phyloP scores from a whole-genome alignment of 2,113 vertebrate species.

The Oreochromis niloticus region DNA sequence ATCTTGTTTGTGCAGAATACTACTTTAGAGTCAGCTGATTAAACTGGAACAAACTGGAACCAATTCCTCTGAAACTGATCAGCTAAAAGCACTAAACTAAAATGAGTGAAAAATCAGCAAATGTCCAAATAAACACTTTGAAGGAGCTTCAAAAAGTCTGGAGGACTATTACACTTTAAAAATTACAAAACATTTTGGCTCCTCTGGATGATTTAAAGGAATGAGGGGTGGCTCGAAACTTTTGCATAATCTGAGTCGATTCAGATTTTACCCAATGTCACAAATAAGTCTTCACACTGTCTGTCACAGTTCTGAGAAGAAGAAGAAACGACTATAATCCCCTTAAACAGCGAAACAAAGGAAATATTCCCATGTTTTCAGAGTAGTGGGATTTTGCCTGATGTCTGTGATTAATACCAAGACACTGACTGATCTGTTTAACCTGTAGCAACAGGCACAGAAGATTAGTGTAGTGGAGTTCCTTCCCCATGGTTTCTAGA shows the following conservation, averaged over 20 bases:
- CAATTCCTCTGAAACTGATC: neutral
- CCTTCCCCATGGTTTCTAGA: neutral
- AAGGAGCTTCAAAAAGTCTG: neutral
- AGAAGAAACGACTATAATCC: neutral
- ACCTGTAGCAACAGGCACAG: neutral
- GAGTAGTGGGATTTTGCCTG: neutral
- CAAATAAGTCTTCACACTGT: neutral
- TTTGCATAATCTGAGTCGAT: neutral
- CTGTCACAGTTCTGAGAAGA: rapidly evolving
- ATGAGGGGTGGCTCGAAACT: neutral
- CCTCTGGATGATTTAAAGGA: neutral
- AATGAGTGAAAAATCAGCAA: neutral
- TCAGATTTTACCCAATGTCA: neutral
- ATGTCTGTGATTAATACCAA: constrained; percentile 6
- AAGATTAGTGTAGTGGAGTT: neutral
- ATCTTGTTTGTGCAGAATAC: neutral
- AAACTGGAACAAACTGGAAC: neutral
- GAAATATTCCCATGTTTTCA: neutral
- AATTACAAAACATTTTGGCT: rapidly evolving
- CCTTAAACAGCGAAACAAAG: neutral
- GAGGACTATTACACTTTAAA: neutral
- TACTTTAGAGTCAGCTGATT: neutral
- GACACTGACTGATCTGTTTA: neutral
- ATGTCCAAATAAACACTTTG: neutral
- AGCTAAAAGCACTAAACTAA: neutral